A percentile compares a stretch with the other conserved stretches of the same genome.
Conservation (phyloP, 2,888 invertebrate genomes). For the Yponomeuta malinellus region DNA sequence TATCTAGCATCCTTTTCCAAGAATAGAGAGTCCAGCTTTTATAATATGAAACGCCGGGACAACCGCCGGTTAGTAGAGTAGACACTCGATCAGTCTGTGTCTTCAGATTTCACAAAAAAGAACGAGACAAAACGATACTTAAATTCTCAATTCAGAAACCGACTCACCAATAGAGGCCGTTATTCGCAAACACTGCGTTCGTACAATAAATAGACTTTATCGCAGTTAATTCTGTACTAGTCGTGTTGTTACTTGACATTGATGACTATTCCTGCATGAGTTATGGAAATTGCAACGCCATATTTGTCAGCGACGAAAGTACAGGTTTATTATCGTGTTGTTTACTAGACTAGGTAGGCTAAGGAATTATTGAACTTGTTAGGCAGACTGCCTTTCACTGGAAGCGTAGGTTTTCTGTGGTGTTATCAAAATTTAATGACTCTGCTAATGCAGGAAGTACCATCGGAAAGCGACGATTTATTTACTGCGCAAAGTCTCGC, state of each 20-base stretch:
- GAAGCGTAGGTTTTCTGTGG: neutral
- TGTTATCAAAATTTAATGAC: neutral
- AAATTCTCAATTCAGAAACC: no score
- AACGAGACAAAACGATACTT: no score
- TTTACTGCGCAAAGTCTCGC: neutral
- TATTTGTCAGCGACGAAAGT: constrained; percentile 13
- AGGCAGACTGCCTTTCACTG: neutral
- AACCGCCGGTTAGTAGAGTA: no score
- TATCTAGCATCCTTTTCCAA: constrained; percentile 47
- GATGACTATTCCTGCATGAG: constrained; percentile 11
- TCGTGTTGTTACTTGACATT: constrained; percentile 6
- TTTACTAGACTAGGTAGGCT: neutral
- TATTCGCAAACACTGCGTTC: neutral
- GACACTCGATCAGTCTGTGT: no score
- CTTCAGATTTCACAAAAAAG: no score
- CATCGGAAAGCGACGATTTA: neutral
- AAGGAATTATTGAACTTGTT: neutral
- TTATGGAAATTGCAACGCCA: constrained; percentile 17
- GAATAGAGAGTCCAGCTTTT: neutral
- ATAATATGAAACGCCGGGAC: neutral
- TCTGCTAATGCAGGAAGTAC: neutral
- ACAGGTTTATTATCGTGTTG: constrained; percentile 1
- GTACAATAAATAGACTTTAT: neutral
- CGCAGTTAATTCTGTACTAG: constrained; percentile 4
- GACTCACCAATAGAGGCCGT: neutral